Evolutionary conservation across 2,113 vertebrate species (phyloP).

Genomic region (Odocoileus hemionus): DNA sequence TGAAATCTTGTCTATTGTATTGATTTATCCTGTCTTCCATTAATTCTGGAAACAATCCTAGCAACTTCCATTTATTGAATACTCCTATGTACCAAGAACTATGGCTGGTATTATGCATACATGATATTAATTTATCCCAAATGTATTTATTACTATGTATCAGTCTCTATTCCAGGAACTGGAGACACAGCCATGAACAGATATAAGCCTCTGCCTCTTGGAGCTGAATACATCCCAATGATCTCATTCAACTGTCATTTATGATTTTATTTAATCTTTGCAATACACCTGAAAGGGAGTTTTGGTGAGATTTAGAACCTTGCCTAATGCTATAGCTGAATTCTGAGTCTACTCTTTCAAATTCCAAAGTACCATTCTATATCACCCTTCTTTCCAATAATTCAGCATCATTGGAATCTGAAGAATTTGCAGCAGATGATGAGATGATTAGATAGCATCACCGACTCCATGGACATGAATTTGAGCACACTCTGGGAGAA

Average conservation of each 20-base stretch:
- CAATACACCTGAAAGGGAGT: background rate
- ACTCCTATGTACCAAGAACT: background rate
- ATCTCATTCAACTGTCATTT: conserved; percentile 1
- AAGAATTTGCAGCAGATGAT: background rate
- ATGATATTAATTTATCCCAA: background rate
- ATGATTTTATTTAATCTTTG: background rate
- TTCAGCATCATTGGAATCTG: background rate
- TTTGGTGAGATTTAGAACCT: background rate
- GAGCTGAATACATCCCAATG: background rate
- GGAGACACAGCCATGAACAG: background rate
- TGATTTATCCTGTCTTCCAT: background rate
- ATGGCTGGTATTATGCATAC: background rate
- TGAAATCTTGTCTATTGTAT: background rate
- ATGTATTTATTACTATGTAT: background rate
- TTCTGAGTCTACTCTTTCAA: background rate
- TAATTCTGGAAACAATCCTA: background rate
- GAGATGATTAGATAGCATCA: background rate
- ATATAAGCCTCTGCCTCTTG: background rate
- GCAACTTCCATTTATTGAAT: background rate
- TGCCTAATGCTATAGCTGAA: background rate
- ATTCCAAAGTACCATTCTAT: background rate
- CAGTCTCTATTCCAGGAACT: background rate
- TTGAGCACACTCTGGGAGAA: background rate
- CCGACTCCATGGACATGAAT: background rate
- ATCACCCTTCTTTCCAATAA: background rate